phyloP scores from a whole-genome alignment of 1,140 invertebrate genomes.

The Tetraneura akinire region DNA sequence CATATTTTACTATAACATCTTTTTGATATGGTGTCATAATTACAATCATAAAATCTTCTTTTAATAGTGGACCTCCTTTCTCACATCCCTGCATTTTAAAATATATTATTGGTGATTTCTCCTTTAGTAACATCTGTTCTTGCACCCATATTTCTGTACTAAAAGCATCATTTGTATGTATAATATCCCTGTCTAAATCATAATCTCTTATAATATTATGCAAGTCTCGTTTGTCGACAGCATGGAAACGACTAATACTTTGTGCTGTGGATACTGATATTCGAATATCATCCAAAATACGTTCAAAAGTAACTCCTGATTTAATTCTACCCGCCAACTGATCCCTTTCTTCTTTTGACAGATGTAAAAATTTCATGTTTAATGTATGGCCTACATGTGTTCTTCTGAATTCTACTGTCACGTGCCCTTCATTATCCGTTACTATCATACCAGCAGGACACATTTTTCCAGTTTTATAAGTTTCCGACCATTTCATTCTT shows the following conservation, averaged over 20 bases:
- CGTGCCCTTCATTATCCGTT: not conserved
- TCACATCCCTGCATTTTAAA: conserved; percentile 10
- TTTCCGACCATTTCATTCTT: not conserved
- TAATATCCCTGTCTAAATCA: not conserved
- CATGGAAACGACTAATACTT: not conserved
- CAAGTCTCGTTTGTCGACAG: not conserved
- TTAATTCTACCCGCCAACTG: not conserved
- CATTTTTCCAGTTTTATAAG: not conserved
- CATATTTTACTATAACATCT: conserved; percentile 7
- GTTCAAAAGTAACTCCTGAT: not conserved
- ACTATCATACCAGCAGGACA: not conserved
- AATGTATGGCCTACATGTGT: not conserved
- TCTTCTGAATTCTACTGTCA: conserved; percentile 10
- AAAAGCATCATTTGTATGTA: not conserved
- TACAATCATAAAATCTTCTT: conserved; percentile 21
- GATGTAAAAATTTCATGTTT: conserved; percentile 4
- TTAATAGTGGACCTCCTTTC: not conserved
- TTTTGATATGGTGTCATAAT: conserved; percentile 16
- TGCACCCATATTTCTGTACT: not conserved
- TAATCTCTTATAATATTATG: conserved; percentile 16
- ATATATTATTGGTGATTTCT: conserved; percentile 4
- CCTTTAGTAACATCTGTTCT: not conserved
- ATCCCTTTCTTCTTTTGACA: conserved; percentile 9
- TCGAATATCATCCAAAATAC: conserved; percentile 17
- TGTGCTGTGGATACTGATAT: not conserved